These are phyloP conservation scores for Lethrus apterus DNA, from an alignment of 1,140 invertebrate species.

Conservation along the genomic window DNA sequence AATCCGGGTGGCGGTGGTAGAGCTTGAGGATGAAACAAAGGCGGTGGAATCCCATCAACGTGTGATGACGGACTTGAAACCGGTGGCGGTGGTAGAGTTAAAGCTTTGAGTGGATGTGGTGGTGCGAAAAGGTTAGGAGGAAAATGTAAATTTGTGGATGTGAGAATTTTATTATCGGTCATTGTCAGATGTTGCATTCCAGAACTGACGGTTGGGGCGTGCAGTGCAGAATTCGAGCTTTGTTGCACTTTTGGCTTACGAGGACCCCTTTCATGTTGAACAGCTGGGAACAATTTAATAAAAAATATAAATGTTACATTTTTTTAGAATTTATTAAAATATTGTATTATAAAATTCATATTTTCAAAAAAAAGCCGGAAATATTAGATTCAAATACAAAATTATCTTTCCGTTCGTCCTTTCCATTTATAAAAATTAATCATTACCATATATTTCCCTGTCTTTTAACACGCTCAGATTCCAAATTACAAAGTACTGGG, in stretches of 20 bases:
- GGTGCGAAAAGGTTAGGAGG: slow-evolving; percentile 31
- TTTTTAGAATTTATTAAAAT: neutral
- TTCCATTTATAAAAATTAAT: too few species aligned
- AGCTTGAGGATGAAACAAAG: slow-evolving; percentile 38
- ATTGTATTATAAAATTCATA: too few species aligned
- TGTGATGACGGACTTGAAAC: slow-evolving; percentile 42
- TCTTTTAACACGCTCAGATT: too few species aligned
- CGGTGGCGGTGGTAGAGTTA: slow-evolving; percentile 42
- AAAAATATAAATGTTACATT: neutral
- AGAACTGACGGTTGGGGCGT: slow-evolving; percentile 15
- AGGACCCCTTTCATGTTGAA: slow-evolving; percentile 95
- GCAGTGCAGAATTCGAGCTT: slow-evolving; percentile 22
- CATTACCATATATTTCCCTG: too few species aligned
- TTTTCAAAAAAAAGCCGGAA: too few species aligned
- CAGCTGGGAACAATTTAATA: slow-evolving; percentile 57
- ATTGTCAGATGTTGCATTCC: slow-evolving; percentile 7
- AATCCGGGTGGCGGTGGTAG: slow-evolving; percentile 59
- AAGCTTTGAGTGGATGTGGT: slow-evolving; percentile 43
- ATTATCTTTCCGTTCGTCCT: too few species aligned
- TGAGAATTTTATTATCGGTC: neutral
- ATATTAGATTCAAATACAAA: too few species aligned
- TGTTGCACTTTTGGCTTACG: slow-evolving; percentile 73
- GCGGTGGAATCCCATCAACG: slow-evolving; percentile 22
- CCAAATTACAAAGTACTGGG: too few species aligned
- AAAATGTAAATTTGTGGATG: slow-evolving; percentile 25